Percentiles rank a stretch among this genome's conserved stretches.
Conservation (phyloP, 1,140 invertebrate species). For the Choristoneura fumiferana region DNA sequence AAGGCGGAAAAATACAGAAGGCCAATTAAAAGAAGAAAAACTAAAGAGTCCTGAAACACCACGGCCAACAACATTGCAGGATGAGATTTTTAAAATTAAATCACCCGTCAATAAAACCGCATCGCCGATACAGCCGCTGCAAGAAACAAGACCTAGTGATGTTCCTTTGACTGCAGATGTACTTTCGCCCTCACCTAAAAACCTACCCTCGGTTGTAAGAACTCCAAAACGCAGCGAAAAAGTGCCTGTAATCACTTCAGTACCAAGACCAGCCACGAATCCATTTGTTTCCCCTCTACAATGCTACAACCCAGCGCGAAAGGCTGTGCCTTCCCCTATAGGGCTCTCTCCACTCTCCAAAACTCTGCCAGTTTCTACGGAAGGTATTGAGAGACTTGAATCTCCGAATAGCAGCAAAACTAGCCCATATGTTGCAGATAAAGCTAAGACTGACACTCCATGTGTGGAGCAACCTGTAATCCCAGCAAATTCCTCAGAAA, state of each 20-base stretch:
- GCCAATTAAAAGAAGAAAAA: constrained; percentile 44
- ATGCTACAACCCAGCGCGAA: constrained; percentile 19
- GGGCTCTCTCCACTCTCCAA: neutral
- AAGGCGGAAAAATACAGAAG: constrained; percentile 58
- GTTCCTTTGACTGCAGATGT: constrained; percentile 22
- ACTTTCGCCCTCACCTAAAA: constrained; percentile 31
- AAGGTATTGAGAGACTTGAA: neutral
- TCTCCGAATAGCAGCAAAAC: neutral
- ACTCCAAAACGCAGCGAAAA: constrained; percentile 31
- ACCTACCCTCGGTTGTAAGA: neutral
- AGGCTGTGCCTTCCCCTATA: constrained; percentile 16
- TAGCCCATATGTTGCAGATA: neutral
- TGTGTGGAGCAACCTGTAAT: no score
- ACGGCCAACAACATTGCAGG: constrained; percentile 19
- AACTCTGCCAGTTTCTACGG: neutral
- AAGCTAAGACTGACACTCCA: neutral
- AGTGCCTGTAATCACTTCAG: constrained; percentile 30
- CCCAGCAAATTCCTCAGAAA: no score
- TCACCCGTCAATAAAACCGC: neutral
- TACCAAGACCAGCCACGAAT: constrained; percentile 17
- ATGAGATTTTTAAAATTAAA: constrained; percentile 24
- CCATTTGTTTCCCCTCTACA: constrained; percentile 34
- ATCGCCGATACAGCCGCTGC: neutral
- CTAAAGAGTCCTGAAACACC: constrained; percentile 39
- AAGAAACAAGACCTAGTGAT: neutral